A percentile compares a stretch with the other conserved stretches of the same genome.
These are phyloP conservation scores for Eidolon dupreanum DNA, from an alignment of 2,797 vertebrate genomes.

Conservation along the genomic window DNA sequence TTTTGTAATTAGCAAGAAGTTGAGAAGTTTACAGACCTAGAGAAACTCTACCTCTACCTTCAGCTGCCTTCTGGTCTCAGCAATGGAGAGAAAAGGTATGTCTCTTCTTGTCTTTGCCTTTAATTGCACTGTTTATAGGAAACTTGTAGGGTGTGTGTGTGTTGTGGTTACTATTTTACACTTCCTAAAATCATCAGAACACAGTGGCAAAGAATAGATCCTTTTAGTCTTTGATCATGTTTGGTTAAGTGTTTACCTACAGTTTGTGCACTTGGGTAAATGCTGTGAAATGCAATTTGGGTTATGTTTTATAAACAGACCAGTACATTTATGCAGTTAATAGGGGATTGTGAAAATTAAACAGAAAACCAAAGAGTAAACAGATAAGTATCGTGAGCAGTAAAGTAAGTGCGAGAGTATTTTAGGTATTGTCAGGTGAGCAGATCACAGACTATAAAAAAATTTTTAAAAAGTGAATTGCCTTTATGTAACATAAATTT, in stretches of 20 bases:
- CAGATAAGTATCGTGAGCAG: not conserved
- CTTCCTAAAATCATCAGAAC: constrained; percentile 29
- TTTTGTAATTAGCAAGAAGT: constrained; percentile 95
- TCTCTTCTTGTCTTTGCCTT: not conserved
- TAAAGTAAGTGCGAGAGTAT: not conserved
- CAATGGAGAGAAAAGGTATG: constrained; percentile 98
- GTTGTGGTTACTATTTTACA: not conserved
- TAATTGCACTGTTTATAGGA: not conserved
- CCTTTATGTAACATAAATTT: not conserved
- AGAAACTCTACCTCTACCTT: constrained; percentile 99
- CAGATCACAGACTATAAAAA: not conserved
- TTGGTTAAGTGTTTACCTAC: not conserved
- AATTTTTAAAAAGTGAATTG: not conserved
- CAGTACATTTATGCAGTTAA: not conserved
- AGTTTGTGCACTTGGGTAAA: constrained; percentile 37
- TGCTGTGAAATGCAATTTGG: constrained; percentile 11
- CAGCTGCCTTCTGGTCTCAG: constrained; percentile 99
- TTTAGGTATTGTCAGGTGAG: constrained; percentile 1
- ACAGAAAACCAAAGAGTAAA: constrained; percentile 47
- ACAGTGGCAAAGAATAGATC: not conserved
- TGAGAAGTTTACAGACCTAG: constrained; percentile 99
- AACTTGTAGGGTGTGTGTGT: not conserved
- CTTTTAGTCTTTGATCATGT: constrained; percentile 15
- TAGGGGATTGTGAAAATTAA: constrained; percentile 23
- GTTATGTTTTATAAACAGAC: constrained; percentile 29